Evolutionary conservation across 2,113 vertebrate genomes (phyloP).

Genomic region (Paraplagusia blochii): DNA sequence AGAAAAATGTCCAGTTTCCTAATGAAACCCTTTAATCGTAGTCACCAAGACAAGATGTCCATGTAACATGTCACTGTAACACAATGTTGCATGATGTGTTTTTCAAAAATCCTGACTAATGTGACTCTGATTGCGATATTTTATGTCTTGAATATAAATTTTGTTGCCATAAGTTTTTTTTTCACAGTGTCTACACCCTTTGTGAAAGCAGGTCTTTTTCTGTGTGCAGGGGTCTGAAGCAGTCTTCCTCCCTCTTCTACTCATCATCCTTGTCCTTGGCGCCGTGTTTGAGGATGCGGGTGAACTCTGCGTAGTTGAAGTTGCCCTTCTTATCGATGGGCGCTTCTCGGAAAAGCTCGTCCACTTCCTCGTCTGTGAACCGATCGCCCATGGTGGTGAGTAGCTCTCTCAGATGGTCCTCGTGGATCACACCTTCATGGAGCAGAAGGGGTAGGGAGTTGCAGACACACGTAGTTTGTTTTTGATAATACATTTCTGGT

Average conservation of each 20-base stretch:
- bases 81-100: no score
- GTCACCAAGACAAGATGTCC: no score
- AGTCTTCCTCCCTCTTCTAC: slow-evolving; percentile 45
- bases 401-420: slow-evolving; percentile 95
- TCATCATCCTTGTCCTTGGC: slow-evolving; percentile 86
- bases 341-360: slow-evolving; percentile 96
- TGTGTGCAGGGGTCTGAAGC: slow-evolving; percentile 14
- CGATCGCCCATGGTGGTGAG: slow-evolving; percentile 98
- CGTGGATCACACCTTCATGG: slow-evolving; percentile 86
- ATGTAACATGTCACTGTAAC: no score
- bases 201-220: background rate
- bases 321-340: slow-evolving; percentile 98
- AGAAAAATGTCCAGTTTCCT: no score
- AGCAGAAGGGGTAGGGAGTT: background rate
- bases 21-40: no score
- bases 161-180: no score
- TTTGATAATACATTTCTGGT: background rate
- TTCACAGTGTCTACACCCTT: no score
- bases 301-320: slow-evolving; percentile 99
- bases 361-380: slow-evolving; percentile 97
- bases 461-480: background rate
- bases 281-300: slow-evolving; percentile 96
- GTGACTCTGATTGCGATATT: no score
- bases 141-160: no score
- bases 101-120: no score